These are phyloP conservation scores for Scatophagus argus DNA, from an alignment of 2,113 vertebrate species.

Conservation along the genomic window DNA sequence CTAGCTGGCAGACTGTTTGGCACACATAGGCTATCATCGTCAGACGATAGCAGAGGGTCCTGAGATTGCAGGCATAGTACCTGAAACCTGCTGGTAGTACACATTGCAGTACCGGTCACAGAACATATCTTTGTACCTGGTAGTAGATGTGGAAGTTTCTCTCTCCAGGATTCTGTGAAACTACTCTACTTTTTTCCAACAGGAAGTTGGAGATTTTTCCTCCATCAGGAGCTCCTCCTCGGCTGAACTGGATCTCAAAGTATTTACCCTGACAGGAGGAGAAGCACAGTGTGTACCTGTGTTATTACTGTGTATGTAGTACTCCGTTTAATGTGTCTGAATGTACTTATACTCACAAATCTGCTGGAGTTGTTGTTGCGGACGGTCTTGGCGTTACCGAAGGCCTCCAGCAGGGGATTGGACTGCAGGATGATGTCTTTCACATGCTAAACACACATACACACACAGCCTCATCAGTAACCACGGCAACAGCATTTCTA, in stretches of 20 bases:
- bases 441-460: conserved; percentile 85
- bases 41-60: too few species aligned
- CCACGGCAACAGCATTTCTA: neutral
- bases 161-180: conserved; percentile 87
- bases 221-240: conserved; percentile 88
- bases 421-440: conserved; percentile 99
- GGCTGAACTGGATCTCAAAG: conserved; percentile 91
- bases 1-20: too few species aligned
- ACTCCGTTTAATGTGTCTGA: too few species aligned
- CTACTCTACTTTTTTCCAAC: conserved; percentile 87
- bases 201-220: conserved; percentile 90
- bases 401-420: conserved; percentile 95
- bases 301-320: neutral
- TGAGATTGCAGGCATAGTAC: too few species aligned
- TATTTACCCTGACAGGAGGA: conserved; percentile 85
- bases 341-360: conserved; percentile 88
- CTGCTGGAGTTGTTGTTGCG: conserved; percentile 98
- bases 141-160: conserved; percentile 90
- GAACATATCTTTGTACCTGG: conserved; percentile 76
- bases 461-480: neutral
- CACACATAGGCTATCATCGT: too few species aligned
- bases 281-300: too few species aligned
- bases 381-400: conserved; percentile 95
- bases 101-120: conserved; percentile 60
- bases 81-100: too few species aligned